Conservation (phyloP, 2,797 vertebrate genomes). For the Melanotaenia parkinsoni region DNA sequence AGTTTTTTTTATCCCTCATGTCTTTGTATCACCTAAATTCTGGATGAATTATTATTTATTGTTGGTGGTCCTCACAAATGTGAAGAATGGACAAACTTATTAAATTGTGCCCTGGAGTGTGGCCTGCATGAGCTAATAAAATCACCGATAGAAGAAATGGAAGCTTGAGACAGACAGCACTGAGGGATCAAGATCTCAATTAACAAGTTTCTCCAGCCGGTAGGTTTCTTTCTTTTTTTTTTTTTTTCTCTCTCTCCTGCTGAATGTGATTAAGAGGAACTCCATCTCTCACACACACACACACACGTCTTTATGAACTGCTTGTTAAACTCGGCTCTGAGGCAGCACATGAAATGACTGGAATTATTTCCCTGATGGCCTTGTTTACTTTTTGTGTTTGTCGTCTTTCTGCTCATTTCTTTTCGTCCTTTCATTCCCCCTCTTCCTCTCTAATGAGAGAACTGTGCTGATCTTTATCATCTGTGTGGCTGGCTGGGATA, state of each 20-base stretch:
- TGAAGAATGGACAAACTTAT: constrained; percentile 67
- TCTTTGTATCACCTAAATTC: constrained; percentile 11
- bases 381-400: constrained; percentile 52
- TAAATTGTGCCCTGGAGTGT: constrained; percentile 66
- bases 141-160: constrained; percentile 53
- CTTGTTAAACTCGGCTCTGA: constrained; percentile 73
- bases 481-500: not conserved
- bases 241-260: constrained; percentile 11
- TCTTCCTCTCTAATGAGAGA: constrained; percentile 30
- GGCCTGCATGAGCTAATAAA: constrained; percentile 69
- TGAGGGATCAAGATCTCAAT: constrained; percentile 77
- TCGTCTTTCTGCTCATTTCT: constrained; percentile 18
- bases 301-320: constrained; percentile 61
- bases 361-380: constrained; percentile 76
- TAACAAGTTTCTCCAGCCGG: constrained; percentile 66
- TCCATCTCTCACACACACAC: constrained; percentile 41
- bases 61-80: constrained; percentile 38
- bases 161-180: constrained; percentile 63
- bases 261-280: constrained; percentile 71
- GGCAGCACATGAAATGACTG: constrained; percentile 68
- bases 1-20: not conserved
- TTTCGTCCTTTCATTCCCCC: constrained; percentile 12
- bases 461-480: constrained; percentile 40
- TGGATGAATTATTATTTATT: not conserved
- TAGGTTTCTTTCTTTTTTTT: too few species aligned